A percentile compares a stretch with the other conserved stretches of the same genome.
These are phyloP conservation scores for Anthrax anthrax DNA, from an alignment of 2,888 invertebrate species.

Conservation along the genomic window DNA sequence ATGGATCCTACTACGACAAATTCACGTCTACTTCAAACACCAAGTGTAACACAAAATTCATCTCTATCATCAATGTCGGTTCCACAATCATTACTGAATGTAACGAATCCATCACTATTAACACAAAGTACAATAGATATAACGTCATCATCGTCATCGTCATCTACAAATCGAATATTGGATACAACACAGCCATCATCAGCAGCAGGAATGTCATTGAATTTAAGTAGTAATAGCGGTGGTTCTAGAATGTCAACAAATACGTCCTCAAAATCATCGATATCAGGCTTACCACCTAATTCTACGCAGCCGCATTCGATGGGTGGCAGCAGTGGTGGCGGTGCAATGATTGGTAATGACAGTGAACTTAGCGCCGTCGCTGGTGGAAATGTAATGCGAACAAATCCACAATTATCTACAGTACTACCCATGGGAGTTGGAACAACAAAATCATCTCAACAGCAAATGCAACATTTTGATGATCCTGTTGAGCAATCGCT, in stretches of 20 bases:
- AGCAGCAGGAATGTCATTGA: neutral
- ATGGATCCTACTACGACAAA: slow-evolving; percentile 4
- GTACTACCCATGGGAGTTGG: slow-evolving; percentile 10
- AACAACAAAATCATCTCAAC: slow-evolving; percentile 28
- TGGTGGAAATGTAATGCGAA: neutral
- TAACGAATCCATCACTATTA: slow-evolving; percentile 4
- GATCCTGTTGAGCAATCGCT: slow-evolving; percentile 58
- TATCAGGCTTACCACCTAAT: slow-evolving; percentile 11
- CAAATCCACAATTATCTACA: slow-evolving; percentile 9
- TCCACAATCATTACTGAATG: slow-evolving; percentile 3
- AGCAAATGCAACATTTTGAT: slow-evolving; percentile 33
- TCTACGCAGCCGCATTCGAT: slow-evolving; percentile 9
- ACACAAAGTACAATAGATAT: slow-evolving; percentile 3
- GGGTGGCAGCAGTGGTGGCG: slow-evolving; percentile 11
- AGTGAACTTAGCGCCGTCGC: neutral
- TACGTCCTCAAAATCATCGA: slow-evolving; percentile 12
- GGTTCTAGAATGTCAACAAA: neutral
- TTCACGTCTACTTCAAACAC: slow-evolving; percentile 4
- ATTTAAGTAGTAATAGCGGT: slow-evolving; percentile 23
- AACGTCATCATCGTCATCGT: neutral
- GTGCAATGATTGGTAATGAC: slow-evolving; percentile 19
- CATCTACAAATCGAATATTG: slow-evolving; percentile 4
- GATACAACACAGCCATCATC: neutral
- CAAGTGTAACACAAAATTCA: slow-evolving; percentile 1
- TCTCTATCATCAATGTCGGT: slow-evolving; percentile 4